Base-by-base conservation (phyloP, 2,797 vertebrate genomes). In the Ispidina lecontei region DNA sequence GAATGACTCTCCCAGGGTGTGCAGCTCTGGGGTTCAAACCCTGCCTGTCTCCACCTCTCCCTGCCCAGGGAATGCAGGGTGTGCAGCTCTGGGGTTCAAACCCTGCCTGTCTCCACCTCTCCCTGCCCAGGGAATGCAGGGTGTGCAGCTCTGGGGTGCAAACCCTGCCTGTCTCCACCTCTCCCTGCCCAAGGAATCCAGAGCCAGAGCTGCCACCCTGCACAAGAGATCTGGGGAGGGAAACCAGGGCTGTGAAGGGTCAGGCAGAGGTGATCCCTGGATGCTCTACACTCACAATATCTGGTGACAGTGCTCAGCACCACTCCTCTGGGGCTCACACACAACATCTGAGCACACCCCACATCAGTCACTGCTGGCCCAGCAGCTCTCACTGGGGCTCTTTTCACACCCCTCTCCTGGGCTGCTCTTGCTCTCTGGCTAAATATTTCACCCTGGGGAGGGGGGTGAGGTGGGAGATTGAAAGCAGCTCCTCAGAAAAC, bases 201-300 rank as follows among this genome's bases (percentile, higher is more conserved):
- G 59, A 33, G 71, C 19, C n/a, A 26, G 63, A 54, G 26, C 2
- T 43, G 26, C 46, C 16, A 9, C 9, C 11, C 54, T 35, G 39
- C 6, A 8, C 0, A 6, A 28, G 60, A 33, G n/a, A 0, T 22
- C 35, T 52, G 1, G 15, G 12, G 25, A 35, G n/a, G 55, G 43
- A 31, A 10, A 20, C 6, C 7, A 16, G 12, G 26, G 58, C n/a
- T 37, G 23, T 4, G 20, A 7, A 41, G n/a, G 31, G 31, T 17
- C 51, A 67, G 54, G 11, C 2, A 0, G 37, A 64, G 33, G 29
- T 4, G 29, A 6, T 35, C 69, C 31, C 58, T 44, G 64, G 47
- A 8, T 31, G 64, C 47, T 49, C 33, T 10, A 3, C 25, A 29
- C 37, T 37, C 37, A 39, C 37, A 39, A 3, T 83, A 39, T 49